Conservation (phyloP, 2,797 vertebrate species). For the Chromobotia macracanthus region DNA sequence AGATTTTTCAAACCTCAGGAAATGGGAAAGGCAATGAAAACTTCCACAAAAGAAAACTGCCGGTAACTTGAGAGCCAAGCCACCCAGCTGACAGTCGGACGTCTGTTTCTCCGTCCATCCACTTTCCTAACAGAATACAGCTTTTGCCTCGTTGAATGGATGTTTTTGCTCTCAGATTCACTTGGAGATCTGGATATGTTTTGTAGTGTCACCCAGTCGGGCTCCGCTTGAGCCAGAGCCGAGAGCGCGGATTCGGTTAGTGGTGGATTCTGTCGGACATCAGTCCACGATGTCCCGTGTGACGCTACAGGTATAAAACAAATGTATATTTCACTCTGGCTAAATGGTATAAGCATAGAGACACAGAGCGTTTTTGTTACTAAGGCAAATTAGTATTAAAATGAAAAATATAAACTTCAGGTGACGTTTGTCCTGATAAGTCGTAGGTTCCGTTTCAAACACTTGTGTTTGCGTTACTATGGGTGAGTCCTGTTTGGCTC, state of each 20-base stretch:
- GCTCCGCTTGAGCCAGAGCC: constrained; percentile 17
- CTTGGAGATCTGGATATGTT: constrained; percentile 40
- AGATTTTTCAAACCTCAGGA: constrained; percentile 59
- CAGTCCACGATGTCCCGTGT: constrained; percentile 68
- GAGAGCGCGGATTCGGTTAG: not conserved
- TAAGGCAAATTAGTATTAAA: too few relatives aligned
- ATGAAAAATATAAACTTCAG: too few relatives aligned
- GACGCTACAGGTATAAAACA: constrained; percentile 68
- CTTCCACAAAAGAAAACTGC: constrained; percentile 38
- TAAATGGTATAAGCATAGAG: not conserved
- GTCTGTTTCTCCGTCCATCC: not conserved
- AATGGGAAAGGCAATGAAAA: constrained; percentile 47
- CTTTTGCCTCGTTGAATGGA: not conserved
- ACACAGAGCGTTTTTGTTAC: not conserved
- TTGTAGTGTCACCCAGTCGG: not conserved
- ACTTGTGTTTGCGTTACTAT: not conserved
- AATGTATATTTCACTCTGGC: not conserved
- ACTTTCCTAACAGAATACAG: not conserved
- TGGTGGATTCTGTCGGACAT: not conserved
- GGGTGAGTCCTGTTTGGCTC: not conserved
- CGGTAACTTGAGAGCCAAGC: constrained; percentile 28
- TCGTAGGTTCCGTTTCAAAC: not conserved
- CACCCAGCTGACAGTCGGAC: not conserved
- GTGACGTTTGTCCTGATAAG: not conserved
- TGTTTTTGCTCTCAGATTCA: not conserved